Percentiles rank a stretch among this genome's conserved stretches.
These are phyloP conservation scores for Brachyistius frenatus DNA, from an alignment of 2,113 vertebrate species.

Conservation along the genomic window DNA sequence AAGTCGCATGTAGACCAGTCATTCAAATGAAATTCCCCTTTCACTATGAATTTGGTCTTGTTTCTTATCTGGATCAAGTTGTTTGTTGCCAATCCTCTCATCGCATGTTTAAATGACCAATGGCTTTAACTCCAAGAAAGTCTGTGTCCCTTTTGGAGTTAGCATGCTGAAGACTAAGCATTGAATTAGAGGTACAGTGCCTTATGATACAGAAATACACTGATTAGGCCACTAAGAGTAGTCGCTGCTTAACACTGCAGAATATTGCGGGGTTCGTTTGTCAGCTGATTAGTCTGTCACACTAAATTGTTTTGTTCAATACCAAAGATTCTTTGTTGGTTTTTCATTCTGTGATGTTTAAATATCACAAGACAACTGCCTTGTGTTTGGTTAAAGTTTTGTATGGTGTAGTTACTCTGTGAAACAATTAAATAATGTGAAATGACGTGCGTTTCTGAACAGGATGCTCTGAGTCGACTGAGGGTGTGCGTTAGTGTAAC, in stretches of 20 bases:
- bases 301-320: neutral
- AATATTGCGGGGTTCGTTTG: neutral
- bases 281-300: neutral
- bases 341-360: neutral
- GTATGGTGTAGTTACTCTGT: neutral
- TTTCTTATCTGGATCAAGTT: no score
- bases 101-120: no score
- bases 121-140: no score
- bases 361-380: neutral
- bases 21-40: no score
- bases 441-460: neutral
- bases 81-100: no score
- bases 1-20: no score
- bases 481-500: neutral
- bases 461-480: neutral
- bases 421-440: constrained; percentile 18
- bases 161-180: no score
- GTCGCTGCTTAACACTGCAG: neutral
- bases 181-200: neutral
- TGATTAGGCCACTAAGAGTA: neutral
- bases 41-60: no score
- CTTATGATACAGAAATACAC: neutral
- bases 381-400: neutral
- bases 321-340: neutral
- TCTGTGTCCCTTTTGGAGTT: no score